Base-by-base conservation (phyloP, 2,113 vertebrate genomes). In the Calidris pygmaea region DNA sequence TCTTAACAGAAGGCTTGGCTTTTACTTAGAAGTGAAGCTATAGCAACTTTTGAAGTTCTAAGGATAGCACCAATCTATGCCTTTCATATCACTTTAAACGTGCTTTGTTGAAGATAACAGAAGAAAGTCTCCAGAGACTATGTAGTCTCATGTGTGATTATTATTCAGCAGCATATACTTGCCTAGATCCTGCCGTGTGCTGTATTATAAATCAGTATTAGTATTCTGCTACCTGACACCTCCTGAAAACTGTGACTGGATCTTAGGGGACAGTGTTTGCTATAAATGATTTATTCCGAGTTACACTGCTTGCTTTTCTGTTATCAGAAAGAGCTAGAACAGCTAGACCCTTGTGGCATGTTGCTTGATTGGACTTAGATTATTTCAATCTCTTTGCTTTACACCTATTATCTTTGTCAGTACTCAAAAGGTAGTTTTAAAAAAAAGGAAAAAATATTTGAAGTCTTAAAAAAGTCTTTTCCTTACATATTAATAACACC, bases 241-340 rank as follows among this genome's bases (percentile, higher is more conserved):
- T 97, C 76, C 73, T 96, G 77, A 74, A 93, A 93, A 88, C 85
- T 95, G 43, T 59, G 75, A 60, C 62, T 58, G 72, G 67, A 52
- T 95, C 65, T 94, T 96, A 53, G 47, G 91, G 79, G 92, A 96
- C 58, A 77, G 10, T 19, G 53, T 92, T 90, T 14, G 7, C 71
- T 91, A 78, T 94, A 94, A 96, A 97, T 91, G 18, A 90, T 92
- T 95, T 95, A 95, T 90, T 74, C 50, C 4, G 15, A 67, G 60
- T 75, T 84, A 34, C 68, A 56, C 48, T 70, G 56, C 41, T 84
- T 92, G 63, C 30, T 81, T 91, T 91, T 70, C 70, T 63, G 2
- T 73, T 63, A 43, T 79, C 53, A 59, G 82, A 67, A 95, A 74
- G 81, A 87, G 60, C 37, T 75, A 9, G 47, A 73, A 59, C 19